Evolutionary conservation across 2,888 invertebrate genomes (phyloP), one percentile per base, ranked within the genome.

Genomic region (Sminthurinus aureus): DNA sequence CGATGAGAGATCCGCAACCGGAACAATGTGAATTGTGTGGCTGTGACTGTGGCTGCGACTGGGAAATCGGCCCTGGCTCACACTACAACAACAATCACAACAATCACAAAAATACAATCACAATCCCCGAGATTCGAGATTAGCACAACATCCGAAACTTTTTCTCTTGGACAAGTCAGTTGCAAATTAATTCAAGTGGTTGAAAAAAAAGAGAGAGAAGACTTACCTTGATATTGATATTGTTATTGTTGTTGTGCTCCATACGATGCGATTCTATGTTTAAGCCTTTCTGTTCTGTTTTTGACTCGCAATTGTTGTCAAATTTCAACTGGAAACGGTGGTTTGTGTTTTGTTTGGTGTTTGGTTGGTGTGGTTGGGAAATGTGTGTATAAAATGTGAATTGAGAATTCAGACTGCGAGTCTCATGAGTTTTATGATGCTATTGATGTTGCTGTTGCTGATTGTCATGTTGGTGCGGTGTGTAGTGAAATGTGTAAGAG

Each of bases 1-100:
- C 24, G 51, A 86, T 86, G 38, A 71, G 24, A 11, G 74, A 75
- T 18, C 86, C 85, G 73, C 86, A 86, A 8, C 86, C 86, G 15
- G 81, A 82, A 79, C 85, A 85, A 15, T 38, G 52, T 1, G 20
- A 69, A 38, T 22, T 11, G 18, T 18, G 38, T 38, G 38, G 6
- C 6, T 38, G 24, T 77, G 50, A 74, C 52, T 15, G 69, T 71
- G 9, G 22, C 12, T 22, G 24, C 50, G 11, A 38, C 38, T 13
- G n/a, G n/a, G n/a, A n/a, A n/a, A n/a, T 22, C 50, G n/a, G 12
- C 11, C 22, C n/a, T 8, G 58, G 64, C 15, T 76, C 73, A 52
- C 20, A n/a, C 50, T 67, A 26, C 12, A 78, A 64, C 0, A 38
- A 24, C 50, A 74, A 50, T 12, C 13, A 18, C 18, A 4, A 26